Conservation (phyloP, 2,797 vertebrate species). For the Cyprinodon diabolis region DNA sequence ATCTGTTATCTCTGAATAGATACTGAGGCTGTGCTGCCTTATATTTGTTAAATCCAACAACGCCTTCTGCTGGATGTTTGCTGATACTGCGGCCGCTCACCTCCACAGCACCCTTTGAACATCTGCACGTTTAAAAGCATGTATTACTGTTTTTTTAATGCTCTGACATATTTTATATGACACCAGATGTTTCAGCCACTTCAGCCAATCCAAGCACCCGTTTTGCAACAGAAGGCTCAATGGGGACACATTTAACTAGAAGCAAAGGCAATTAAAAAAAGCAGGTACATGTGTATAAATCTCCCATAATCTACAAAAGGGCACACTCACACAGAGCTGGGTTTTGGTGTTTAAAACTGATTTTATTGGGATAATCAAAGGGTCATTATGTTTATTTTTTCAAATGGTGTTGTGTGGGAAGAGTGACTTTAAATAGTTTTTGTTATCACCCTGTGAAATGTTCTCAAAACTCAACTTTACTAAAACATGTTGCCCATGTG, state of each 20-base stretch:
- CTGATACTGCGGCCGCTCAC: constrained; percentile 49
- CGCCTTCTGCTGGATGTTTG: constrained; percentile 52
- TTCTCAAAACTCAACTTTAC: not conserved
- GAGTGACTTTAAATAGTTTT: constrained; percentile 2
- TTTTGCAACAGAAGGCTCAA: constrained; percentile 43
- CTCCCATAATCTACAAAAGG: constrained; percentile 48
- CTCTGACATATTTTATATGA: constrained; percentile 62
- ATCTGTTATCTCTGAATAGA: constrained; percentile 12
- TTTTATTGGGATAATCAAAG: constrained; percentile 18
- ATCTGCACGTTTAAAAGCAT: constrained; percentile 55
- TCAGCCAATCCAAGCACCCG: constrained; percentile 51
- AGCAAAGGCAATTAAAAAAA: constrained; percentile 47
- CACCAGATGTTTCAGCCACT: constrained; percentile 69
- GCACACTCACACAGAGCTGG: constrained; percentile 48
- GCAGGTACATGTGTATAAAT: constrained; percentile 48
- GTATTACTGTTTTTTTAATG: constrained; percentile 43
- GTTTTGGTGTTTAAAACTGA: constrained; percentile 52
- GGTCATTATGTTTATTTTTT: constrained; percentile 30
- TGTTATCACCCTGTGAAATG: not conserved
- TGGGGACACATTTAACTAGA: constrained; percentile 38
- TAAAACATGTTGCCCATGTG: not conserved
- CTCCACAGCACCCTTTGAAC: constrained; percentile 40
- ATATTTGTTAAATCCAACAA: constrained; percentile 24
- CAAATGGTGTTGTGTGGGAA: not conserved
- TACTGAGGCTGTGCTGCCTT: constrained; percentile 4